Base-by-base conservation (phyloP, 2,113 vertebrate species). In the Conger conger region DNA sequence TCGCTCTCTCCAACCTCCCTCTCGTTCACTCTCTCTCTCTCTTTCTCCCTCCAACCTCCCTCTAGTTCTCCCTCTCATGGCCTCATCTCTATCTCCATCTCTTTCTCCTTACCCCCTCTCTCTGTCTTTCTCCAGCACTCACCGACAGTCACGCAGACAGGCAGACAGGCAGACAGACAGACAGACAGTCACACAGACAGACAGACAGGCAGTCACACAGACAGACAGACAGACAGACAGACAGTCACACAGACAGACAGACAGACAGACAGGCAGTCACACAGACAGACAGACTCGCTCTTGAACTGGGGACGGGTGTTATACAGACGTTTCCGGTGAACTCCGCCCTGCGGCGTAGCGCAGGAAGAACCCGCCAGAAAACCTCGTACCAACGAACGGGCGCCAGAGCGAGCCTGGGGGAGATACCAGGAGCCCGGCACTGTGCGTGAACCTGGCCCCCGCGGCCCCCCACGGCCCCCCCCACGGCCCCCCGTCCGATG, bases 401-500 rank as follows among this genome's bases (percentile, higher is more conserved):
- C 53, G 15, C 36, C 60, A 9, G 38, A 0, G n/a, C 38, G 36
- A 83, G 37, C 1, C n/a, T 45, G 85, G 88, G 84, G 88, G 87
- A 89, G 87, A 90, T 89, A 91, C 90, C 88, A 53, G 85, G 92
- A 90, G 93, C 76, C 93, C 91, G 92, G 89, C 89, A 88, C 89
- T 90, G 88, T 89, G 89, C 92, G 91, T 89, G 88, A 91, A 91
- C 88, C 88, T 76, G 88, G 87, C 89, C 85, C 90, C 79, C 87
- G 88, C 89, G 82, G 89, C 90, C 91, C n/a, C 36, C 68, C 81
- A 88, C 91, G 91, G 88, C 88, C 45, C 79, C 87, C 89, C 89
- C 82, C 90, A 89, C 91, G 27, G 30, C 68, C 81, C 89, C 92
- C 92, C 88, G 92, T 94, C 89, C 87, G 89, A 93, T 92, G 94